A percentile compares a stretch with the other conserved stretches of the same genome.
Evolutionary conservation across 2,113 vertebrate genomes (phyloP).

Genomic region (Porphyrio hochstetteri): DNA sequence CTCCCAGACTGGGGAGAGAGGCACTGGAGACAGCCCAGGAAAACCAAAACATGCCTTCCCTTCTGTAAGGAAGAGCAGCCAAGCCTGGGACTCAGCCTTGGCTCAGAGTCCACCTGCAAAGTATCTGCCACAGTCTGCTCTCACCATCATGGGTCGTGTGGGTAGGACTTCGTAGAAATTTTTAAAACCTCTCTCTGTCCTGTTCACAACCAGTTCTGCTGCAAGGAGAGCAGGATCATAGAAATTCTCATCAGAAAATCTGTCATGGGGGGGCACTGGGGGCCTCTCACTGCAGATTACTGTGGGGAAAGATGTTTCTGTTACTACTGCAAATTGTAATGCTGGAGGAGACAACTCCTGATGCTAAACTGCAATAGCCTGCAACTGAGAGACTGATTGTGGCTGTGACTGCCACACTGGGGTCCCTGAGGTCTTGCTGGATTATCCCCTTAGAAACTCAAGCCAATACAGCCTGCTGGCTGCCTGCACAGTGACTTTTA

Average conservation of each 20-base stretch:
- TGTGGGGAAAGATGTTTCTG: not conserved
- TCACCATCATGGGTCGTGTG: accelerated
- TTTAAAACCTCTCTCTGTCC: not conserved
- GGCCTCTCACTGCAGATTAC: not conserved
- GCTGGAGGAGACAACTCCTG: not conserved
- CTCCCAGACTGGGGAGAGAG: constrained; percentile 34
- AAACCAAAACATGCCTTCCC: constrained; percentile 38
- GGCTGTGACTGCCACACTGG: not conserved
- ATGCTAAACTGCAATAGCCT: not conserved
- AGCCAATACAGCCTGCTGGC: not conserved
- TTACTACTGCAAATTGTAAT: not conserved
- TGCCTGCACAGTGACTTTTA: constrained; percentile 8
- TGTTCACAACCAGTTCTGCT: not conserved
- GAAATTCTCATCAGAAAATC: not conserved
- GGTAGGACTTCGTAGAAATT: not conserved
- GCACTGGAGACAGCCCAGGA: constrained; percentile 34
- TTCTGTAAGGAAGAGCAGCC: not conserved
- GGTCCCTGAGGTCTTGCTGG: not conserved
- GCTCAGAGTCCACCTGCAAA: constrained; percentile 13
- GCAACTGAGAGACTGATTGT: not conserved
- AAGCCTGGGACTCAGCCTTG: constrained; percentile 7
- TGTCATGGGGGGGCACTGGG: not conserved
- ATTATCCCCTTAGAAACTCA: not conserved
- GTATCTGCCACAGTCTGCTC: not conserved
- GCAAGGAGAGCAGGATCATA: not conserved